Evolutionary conservation across 2,797 vertebrate genomes (phyloP), one percentile per base, ranked within the genome.

Genomic region (Enteromius argenteus): DNA sequence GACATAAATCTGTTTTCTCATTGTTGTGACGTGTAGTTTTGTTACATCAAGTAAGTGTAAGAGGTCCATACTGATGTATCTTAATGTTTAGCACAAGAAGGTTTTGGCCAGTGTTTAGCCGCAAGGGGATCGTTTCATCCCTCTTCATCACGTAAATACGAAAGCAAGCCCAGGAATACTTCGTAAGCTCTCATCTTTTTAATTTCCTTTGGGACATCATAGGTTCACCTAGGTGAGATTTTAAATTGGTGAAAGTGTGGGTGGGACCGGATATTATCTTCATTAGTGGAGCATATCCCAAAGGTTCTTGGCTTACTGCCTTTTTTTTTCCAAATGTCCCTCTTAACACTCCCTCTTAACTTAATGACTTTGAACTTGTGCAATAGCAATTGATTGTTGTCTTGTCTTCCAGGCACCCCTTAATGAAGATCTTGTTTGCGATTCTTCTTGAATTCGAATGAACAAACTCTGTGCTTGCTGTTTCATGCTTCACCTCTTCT

Each of bases 121-220:
- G 9, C 0, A 0, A 46, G 71, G 42, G 69, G 32, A 37, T 60
- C 8, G 3, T 73, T 71, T 62, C 39, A 62, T 64, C 8, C 15
- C 58, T 44, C 64, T 23, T 73, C 37, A 75, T 86, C 32, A 66
- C 58, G 39, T 32, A 76, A 42, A 75, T 37, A 23, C 0, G 10
- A 64, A 23, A 42, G 53, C 72, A 77, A 72, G 64, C 27, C 46
- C 2, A 30, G 49, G 62, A 60, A 62, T 30, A 75, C n/a, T 49
- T 37, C 69, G 27, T 51, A 35, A 23, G 69, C 46, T 62, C 32
- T 67, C 58, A 27, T 85, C 46, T 53, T 56, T 80, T 89, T 85
- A 72, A 87, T 87, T 86, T 88, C 87, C 83, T 84, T 39, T 46
- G 86, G 76, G 86, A 86, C 14, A 10, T 21, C 39, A 9, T 44